A percentile compares a stretch with the other conserved stretches of the same genome.
Evolutionary conservation across 2,888 invertebrate genomes (phyloP).

Genomic region (Microchrysa polita): DNA sequence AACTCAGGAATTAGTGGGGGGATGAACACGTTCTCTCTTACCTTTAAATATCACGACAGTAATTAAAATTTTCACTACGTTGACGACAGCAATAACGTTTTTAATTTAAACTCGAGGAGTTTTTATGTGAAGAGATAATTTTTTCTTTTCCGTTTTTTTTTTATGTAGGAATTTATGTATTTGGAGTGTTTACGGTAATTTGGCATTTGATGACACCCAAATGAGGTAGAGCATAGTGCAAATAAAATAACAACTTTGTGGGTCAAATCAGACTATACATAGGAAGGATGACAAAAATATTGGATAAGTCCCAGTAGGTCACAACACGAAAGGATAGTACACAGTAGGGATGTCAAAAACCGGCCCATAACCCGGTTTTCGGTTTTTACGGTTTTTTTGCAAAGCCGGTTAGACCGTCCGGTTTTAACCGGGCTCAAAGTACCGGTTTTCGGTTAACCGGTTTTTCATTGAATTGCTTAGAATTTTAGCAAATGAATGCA

Average conservation of each 20-base stretch:
- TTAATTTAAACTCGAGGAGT: constrained; percentile 26
- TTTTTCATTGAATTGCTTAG: no score
- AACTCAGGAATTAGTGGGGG: not conserved
- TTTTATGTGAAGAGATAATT: constrained; percentile 22
- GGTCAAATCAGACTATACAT: no score
- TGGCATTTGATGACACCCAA: constrained; percentile 10
- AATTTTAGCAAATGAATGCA: no score
- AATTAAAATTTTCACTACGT: constrained; percentile 36
- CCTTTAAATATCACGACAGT: constrained; percentile 31
- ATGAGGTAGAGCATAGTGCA: no score
- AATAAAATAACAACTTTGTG: constrained; percentile 25
- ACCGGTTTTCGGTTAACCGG: no score
- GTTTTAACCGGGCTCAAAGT: no score
- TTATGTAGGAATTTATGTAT: not conserved
- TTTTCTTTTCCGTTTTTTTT: not conserved
- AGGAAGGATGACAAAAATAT: not conserved
- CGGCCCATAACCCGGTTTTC: no score
- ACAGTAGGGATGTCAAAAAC: no score
- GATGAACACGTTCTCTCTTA: not conserved
- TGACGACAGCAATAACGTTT: constrained; percentile 18
- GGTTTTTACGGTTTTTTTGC: no score
- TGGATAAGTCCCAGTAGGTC: no score
- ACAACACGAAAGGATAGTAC: not conserved
- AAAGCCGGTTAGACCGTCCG: no score
- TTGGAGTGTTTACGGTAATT: not conserved